Evolutionary conservation across 2,797 vertebrate genomes (phyloP).

Genomic region (Clangula hyemalis): DNA sequence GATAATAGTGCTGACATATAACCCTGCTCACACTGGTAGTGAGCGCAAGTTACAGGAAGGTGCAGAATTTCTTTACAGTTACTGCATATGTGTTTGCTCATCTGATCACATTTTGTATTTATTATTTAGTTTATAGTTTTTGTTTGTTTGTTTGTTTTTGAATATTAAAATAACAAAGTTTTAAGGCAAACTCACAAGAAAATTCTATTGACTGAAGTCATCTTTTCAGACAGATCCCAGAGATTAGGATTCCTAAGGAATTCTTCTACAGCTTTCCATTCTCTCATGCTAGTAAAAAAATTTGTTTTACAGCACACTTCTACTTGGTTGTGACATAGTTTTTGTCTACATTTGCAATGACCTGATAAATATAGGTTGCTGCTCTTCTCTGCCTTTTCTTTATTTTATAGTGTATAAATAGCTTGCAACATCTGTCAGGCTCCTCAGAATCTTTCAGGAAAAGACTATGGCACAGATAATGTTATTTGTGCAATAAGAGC

Average conservation of each 20-base stretch:
- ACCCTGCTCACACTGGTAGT: background rate
- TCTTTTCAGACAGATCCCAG: background rate
- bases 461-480: background rate
- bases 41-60: background rate
- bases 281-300: background rate
- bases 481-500: background rate
- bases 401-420: background rate
- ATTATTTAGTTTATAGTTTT: background rate
- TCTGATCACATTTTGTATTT: background rate
- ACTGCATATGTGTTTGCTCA: background rate
- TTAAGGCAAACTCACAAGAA: background rate
- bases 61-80: background rate
- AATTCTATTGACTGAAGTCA: background rate
- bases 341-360: background rate
- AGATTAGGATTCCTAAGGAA: background rate
- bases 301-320: background rate
- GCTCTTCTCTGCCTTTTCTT: background rate
- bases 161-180: background rate
- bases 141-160: background rate
- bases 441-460: background rate
- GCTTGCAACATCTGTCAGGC: background rate
- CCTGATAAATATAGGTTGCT: background rate
- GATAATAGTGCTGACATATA: conserved; percentile 31
- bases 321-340: background rate
- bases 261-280: background rate